A percentile compares a stretch with the other conserved stretches of the same genome.
Conservation (phyloP, 2,888 invertebrate genomes). For the Xestia c-nigrum region DNA sequence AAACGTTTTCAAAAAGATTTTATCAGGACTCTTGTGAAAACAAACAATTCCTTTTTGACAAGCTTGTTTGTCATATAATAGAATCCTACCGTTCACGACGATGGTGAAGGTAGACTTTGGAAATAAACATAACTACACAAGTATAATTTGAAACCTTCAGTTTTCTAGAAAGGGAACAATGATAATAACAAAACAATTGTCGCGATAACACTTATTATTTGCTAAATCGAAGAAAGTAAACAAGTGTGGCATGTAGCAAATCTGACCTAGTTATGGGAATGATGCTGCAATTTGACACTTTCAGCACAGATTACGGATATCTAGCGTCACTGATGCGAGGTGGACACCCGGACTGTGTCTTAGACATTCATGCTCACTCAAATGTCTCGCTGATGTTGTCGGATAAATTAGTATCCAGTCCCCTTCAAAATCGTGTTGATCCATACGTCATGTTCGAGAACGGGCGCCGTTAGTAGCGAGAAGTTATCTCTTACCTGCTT, state of each 20-base stretch:
- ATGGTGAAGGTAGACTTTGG: not conserved
- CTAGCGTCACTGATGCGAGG: not conserved
- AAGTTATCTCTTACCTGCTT: no score
- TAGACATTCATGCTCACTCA: not conserved
- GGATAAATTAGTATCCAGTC: no score
- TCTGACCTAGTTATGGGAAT: constrained; percentile 34
- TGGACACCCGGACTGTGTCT: not conserved
- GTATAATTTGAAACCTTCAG: not conserved
- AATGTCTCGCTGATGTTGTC: no score
- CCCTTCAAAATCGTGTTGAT: no score
- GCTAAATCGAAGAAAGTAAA: constrained; percentile 29
- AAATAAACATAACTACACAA: not conserved
- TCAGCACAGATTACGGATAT: constrained; percentile 36
- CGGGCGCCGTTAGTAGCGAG: no score
- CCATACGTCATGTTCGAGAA: no score
- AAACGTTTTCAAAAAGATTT: not conserved
- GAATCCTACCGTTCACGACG: not conserved
- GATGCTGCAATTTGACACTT: constrained; percentile 34
- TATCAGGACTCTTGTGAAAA: not conserved
- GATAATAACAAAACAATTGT: not conserved
- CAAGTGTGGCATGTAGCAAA: constrained; percentile 11
- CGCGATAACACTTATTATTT: constrained; percentile 7
- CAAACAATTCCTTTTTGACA: not conserved
- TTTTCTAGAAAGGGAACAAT: not conserved
- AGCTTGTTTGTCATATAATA: not conserved